Conservation (phyloP, 2,797 vertebrate species). For the Avahi laniger region DNA sequence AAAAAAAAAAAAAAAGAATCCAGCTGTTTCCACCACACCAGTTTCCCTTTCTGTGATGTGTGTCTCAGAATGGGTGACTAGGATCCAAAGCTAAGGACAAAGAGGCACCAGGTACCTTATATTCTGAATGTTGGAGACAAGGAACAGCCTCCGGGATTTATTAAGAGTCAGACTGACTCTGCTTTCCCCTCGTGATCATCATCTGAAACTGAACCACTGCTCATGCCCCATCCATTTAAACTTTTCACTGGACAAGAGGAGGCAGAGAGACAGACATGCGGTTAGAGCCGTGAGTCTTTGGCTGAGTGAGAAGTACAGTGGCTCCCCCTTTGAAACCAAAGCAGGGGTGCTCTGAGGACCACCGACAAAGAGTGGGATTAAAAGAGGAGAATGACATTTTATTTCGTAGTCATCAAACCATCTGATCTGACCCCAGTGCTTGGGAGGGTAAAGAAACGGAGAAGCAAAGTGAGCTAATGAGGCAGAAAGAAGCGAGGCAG, state of each 20-base stretch:
- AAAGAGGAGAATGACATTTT: not conserved
- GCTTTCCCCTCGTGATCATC: not conserved
- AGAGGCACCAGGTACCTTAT: not conserved
- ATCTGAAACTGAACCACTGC: not conserved
- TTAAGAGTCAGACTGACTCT: not conserved
- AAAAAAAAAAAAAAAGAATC: not conserved
- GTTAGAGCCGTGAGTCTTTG: not conserved
- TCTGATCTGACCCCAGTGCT: not conserved
- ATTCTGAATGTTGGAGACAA: not conserved
- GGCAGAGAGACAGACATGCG: not conserved
- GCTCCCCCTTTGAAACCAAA: not conserved
- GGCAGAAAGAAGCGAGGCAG: not conserved
- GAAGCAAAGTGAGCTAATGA: not conserved
- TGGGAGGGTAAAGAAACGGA: not conserved
- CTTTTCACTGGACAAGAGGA: not conserved
- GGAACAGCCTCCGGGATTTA: not conserved
- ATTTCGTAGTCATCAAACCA: not conserved
- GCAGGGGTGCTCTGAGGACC: not conserved
- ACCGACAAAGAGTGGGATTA: not conserved
- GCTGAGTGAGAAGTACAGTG: not conserved
- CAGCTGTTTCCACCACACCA: not conserved
- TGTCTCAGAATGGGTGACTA: not conserved
- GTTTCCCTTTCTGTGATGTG: not conserved
- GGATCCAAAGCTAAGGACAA: slow-evolving; percentile 2
- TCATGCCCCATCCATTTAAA: not conserved